A percentile compares a stretch with the other conserved stretches of the same genome.
Evolutionary conservation across 2,797 vertebrate species (phyloP).

Genomic region (Dermochelys coriacea): DNA sequence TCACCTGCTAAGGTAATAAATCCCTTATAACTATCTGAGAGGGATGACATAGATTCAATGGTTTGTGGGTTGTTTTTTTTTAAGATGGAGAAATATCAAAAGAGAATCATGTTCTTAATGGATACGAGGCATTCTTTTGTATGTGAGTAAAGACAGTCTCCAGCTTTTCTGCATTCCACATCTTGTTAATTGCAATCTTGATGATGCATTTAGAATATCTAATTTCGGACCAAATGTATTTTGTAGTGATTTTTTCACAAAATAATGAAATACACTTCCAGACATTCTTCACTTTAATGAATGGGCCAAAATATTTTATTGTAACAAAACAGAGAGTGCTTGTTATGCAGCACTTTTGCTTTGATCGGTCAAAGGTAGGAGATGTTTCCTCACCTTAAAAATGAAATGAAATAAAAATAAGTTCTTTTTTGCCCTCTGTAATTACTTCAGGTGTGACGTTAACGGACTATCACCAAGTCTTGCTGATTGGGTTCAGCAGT

Average conservation of each 20-base stretch:
- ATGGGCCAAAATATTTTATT: neutral
- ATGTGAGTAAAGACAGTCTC: neutral
- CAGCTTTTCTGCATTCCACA: neutral
- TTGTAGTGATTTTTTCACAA: neutral
- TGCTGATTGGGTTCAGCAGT: neutral
- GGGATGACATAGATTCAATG: neutral
- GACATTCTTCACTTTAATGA: neutral
- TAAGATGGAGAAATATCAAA: neutral
- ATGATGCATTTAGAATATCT: neutral
- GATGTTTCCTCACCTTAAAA: neutral
- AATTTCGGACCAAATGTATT: neutral
- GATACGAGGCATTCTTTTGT: neutral
- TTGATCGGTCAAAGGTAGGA: neutral
- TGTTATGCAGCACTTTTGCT: neutral
- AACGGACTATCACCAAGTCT: neutral
- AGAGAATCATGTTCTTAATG: neutral
- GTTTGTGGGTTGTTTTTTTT: neutral
- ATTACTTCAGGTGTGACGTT: neutral
- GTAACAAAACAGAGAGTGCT: neutral
- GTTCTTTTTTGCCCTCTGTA: neutral
- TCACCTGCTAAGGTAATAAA: neutral
- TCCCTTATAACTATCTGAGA: neutral
- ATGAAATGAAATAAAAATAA: neutral
- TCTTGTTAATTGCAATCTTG: conserved; percentile 24
- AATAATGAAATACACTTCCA: neutral